Conservation (phyloP, 2,113 vertebrate genomes). For the Tinamus guttatus region DNA sequence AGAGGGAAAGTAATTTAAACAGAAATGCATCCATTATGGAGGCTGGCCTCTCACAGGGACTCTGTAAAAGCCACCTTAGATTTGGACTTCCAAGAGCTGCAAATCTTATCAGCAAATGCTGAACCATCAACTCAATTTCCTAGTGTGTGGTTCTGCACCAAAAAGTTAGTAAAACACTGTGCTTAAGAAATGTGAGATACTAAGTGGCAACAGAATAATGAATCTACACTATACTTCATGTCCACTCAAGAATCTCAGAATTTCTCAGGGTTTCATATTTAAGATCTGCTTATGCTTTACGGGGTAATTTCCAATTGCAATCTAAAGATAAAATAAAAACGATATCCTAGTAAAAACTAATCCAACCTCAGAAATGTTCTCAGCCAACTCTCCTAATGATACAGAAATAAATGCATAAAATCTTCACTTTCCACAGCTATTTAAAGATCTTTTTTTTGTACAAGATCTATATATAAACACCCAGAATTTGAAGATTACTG, state of each 20-base stretch:
- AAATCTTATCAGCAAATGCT: constrained; percentile 53
- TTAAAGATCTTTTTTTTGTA: neutral
- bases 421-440: neutral
- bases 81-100: neutral
- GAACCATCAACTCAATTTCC: constrained; percentile 30
- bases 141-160: neutral
- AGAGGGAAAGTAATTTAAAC: constrained; percentile 43
- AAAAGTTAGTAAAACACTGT: neutral
- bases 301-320: constrained; percentile 19
- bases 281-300: constrained; percentile 25
- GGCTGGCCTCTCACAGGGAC: neutral
- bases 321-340: constrained; percentile 15
- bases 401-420: neutral
- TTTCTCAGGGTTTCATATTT: constrained; percentile 18
- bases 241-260: neutral
- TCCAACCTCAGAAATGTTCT: neutral
- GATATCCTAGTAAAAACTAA: constrained; percentile 9
- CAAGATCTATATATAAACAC: neutral
- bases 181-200: constrained; percentile 15
- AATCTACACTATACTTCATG: neutral
- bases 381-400: neutral
- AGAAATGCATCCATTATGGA: constrained; percentile 31
- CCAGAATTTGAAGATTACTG: neutral
- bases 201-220: constrained; percentile 22
- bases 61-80: constrained; percentile 27